Conservation (phyloP, 2,797 vertebrate genomes). For the Ptychadena robeensis region DNA sequence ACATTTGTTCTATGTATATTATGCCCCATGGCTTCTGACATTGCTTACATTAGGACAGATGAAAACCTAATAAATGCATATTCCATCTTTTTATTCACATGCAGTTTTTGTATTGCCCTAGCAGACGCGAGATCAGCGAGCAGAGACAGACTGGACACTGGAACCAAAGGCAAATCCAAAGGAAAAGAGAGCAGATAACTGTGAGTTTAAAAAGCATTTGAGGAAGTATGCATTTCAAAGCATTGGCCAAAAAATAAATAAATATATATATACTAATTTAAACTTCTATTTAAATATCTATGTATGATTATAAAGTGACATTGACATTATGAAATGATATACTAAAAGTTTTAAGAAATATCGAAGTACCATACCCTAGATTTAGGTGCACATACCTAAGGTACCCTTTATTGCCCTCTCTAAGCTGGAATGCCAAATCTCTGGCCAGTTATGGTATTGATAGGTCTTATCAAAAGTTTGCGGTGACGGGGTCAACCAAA, state of each 20-base stretch:
- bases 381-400: too few species aligned
- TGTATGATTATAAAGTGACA: background rate
- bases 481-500: too few species aligned
- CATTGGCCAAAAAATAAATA: background rate
- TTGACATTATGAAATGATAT: background rate
- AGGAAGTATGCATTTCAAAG: too few species aligned
- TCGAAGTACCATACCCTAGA: too few species aligned
- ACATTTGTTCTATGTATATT: conserved; percentile 42
- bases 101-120: conserved; percentile 11
- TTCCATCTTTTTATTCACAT: conserved; percentile 18
- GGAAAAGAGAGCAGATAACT: conserved; percentile 77
- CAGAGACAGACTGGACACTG: conserved; percentile 62
- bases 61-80: conserved; percentile 29
- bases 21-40: conserved; percentile 9
- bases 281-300: too few species aligned
- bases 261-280: too few species aligned
- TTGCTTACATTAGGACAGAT: conserved; percentile 19
- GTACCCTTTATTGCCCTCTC: too few species aligned
- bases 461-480: too few species aligned
- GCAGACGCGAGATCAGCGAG: conserved; percentile 74
- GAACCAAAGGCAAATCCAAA: conserved; percentile 72
- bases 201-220: conserved; percentile 77
- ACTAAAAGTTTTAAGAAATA: background rate
- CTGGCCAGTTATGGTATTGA: too few species aligned
- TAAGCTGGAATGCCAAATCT: too few species aligned